Percentiles rank a stretch among this genome's conserved stretches.
phyloP scores from a whole-genome alignment of 2,797 vertebrate genomes.

The Buceros bicornis region DNA sequence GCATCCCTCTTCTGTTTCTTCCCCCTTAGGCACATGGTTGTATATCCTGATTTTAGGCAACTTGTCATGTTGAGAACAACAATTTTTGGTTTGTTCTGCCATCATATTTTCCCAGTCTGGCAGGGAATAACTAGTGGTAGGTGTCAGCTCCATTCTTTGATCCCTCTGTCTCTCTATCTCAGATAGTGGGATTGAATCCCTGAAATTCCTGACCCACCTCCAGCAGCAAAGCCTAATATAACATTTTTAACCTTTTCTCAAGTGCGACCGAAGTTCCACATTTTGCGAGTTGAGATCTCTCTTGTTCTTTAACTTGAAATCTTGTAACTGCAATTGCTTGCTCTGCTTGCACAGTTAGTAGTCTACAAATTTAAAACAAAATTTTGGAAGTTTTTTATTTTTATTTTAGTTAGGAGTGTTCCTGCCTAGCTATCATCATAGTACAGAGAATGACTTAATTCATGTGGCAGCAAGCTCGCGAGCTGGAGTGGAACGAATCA shows the following conservation, averaged over 20 bases:
- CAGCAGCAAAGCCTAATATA: background rate
- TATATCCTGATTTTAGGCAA: conserved; percentile 32
- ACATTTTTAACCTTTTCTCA: background rate
- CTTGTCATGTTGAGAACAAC: conserved; percentile 38
- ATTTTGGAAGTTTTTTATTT: background rate
- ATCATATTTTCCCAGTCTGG: conserved; percentile 9
- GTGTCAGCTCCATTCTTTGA: conserved; percentile 27
- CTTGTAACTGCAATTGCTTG: background rate
- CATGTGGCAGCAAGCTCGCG: no score
- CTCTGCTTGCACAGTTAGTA: background rate
- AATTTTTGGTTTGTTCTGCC: conserved; percentile 39
- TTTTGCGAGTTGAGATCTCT: background rate
- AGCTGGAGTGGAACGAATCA: no score
- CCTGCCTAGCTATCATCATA: background rate
- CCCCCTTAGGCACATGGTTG: conserved; percentile 24
- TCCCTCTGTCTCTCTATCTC: background rate
- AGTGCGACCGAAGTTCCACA: background rate
- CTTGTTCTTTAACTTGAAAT: background rate
- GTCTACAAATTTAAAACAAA: background rate
- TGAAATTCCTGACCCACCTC: background rate
- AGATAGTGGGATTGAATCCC: background rate
- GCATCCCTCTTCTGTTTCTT: conserved; percentile 1
- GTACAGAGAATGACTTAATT: background rate
- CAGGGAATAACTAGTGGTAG: background rate
- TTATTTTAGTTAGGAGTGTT: background rate